Percentiles rank a stretch among this genome's conserved stretches.
Conservation (phyloP, 2,797 vertebrate genomes). For the Neosalanx taihuensis region DNA sequence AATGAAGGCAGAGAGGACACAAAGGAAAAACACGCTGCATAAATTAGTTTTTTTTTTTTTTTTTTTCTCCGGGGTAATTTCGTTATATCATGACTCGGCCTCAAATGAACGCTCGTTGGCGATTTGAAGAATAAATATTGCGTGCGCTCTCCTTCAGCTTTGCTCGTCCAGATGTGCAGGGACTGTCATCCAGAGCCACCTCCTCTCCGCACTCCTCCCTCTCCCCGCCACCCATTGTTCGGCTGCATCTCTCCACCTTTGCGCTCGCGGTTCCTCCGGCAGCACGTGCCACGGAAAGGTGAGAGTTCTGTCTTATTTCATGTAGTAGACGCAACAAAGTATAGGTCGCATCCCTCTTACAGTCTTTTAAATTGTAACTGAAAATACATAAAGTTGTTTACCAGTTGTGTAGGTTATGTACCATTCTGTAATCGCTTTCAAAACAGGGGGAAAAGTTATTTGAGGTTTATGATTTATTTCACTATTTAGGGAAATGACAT, state of each 20-base stretch:
- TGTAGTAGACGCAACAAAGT: neutral
- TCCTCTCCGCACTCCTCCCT: neutral
- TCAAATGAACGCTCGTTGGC: neutral
- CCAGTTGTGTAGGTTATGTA: too few relatives aligned
- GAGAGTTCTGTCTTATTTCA: slow-evolving; percentile 5
- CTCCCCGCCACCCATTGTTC: neutral
- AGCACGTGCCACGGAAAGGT: slow-evolving; percentile 8
- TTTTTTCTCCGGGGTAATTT: neutral
- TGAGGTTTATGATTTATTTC: neutral
- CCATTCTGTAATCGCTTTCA: neutral
- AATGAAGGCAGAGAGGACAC: neutral
- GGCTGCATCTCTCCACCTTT: slow-evolving; percentile 5
- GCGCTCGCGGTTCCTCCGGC: neutral
- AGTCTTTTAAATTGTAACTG: too few relatives aligned
- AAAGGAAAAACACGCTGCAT: neutral
- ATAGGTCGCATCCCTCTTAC: too few relatives aligned
- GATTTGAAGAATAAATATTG: neutral
- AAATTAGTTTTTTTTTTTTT: neutral
- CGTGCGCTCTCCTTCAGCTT: neutral
- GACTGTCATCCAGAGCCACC: neutral
- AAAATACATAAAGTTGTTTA: too few relatives aligned
- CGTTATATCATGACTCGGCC: neutral
- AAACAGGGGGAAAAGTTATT: neutral
- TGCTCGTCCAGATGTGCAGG: neutral
- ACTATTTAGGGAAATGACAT: slow-evolving; percentile 18